Evolutionary conservation across 2,797 vertebrate genomes (phyloP).

Genomic region (Rhabdophis nuchalis): DNA sequence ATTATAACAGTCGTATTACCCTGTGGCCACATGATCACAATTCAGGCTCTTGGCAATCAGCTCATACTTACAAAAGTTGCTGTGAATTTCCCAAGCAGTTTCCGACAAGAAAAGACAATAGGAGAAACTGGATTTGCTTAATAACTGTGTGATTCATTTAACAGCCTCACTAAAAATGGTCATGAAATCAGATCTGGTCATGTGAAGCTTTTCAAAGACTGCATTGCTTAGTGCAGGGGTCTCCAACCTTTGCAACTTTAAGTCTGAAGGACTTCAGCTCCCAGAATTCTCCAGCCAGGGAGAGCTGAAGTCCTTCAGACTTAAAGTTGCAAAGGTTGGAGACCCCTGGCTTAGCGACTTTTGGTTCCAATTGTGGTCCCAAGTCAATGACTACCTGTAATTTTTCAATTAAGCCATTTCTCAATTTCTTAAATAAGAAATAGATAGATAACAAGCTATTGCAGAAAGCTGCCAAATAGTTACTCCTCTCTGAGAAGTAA

Average conservation of each 20-base stretch:
- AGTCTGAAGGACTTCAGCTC: too few relatives aligned
- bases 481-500: neutral
- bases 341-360: neutral
- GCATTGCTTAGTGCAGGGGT: neutral
- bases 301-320: too few relatives aligned
- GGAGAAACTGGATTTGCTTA: neutral
- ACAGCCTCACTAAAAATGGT: neutral
- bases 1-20: neutral
- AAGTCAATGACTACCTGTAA: neutral
- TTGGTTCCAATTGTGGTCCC: neutral
- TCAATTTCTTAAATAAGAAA: neutral
- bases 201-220: neutral
- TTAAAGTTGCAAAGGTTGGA: too few relatives aligned
- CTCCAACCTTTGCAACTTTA: too few relatives aligned
- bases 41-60: neutral
- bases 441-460: neutral
- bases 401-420: neutral
- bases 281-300: too few relatives aligned
- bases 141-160: neutral
- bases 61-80: neutral
- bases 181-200: neutral
- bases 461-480: neutral
- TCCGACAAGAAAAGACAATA: neutral
- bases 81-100: neutral
- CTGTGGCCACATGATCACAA: neutral